Percentiles rank a stretch among this genome's conserved stretches.
phyloP scores from a whole-genome alignment of 2,888 invertebrate species.

The Caenorhabditis japonica region DNA sequence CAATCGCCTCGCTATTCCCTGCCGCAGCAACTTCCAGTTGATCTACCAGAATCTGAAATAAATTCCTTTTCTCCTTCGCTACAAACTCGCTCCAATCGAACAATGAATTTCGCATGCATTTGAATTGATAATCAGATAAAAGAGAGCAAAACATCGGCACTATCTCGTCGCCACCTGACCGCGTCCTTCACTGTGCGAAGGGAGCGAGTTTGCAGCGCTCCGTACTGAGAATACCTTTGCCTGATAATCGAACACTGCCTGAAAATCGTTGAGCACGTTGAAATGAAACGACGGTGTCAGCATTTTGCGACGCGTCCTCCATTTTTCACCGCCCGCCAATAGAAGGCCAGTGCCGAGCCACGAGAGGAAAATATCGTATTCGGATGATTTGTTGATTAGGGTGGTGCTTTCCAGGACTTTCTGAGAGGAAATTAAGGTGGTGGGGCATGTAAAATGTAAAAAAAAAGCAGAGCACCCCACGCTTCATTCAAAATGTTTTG shows the following conservation, averaged over 20 bases:
- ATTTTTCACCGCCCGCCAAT: slow-evolving; percentile 78
- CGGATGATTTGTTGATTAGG: slow-evolving; percentile 76
- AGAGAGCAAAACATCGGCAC: no score
- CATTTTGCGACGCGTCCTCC: slow-evolving; percentile 79
- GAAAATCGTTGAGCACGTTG: slow-evolving; percentile 79
- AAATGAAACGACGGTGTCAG: slow-evolving; percentile 80
- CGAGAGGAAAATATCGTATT: slow-evolving; percentile 78
- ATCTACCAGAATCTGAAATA: slow-evolving; percentile 54
- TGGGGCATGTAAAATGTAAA: no score
- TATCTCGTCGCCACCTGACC: no score
- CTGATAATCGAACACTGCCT: slow-evolving; percentile 65
- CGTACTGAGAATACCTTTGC: slow-evolving; percentile 56
- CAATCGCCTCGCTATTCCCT: slow-evolving; percentile 71
- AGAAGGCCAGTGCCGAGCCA: slow-evolving; percentile 80
- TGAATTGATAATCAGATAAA: no score
- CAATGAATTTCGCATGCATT: no score
- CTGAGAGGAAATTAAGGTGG: slow-evolving; percentile 24
- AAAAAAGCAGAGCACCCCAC: neutral
- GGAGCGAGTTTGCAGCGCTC: no score
- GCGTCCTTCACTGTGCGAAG: no score
- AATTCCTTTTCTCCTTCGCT: slow-evolving; percentile 15
- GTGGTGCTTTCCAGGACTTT: slow-evolving; percentile 70
- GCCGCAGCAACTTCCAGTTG: slow-evolving; percentile 37
- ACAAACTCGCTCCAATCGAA: neutral
- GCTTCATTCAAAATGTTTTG: neutral